Conservation (phyloP, 1,140 invertebrate species). For the Drosophila lowei region DNA sequence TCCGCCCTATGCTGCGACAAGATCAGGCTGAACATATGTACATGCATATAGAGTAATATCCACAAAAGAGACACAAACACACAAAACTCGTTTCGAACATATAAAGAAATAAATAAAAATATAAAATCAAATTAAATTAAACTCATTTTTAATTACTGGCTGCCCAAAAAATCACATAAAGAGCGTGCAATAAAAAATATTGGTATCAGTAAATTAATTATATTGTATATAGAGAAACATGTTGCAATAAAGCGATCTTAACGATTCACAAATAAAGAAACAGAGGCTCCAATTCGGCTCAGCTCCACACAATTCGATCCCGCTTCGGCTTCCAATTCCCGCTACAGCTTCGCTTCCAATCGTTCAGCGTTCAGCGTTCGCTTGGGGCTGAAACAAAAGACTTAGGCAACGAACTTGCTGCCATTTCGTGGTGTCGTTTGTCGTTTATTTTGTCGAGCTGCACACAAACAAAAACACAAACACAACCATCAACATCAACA, state of each 20-base stretch:
- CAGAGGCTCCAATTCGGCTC: conserved; percentile 28
- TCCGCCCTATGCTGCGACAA: conserved; percentile 35
- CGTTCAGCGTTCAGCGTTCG: too few relatives aligned
- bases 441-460: conserved; percentile 20
- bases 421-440: conserved; percentile 53
- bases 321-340: conserved; percentile 23
- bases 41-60: conserved; percentile 58
- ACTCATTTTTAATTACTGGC: conserved; percentile 74
- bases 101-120: conserved; percentile 47
- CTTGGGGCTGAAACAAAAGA: conserved; percentile 59
- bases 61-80: conserved; percentile 55
- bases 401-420: conserved; percentile 80
- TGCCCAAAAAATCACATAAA: conserved; percentile 75
- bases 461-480: conserved; percentile 3
- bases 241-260: conserved; percentile 68
- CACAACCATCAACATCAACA: background rate
- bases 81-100: conserved; percentile 64
- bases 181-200: conserved; percentile 75
- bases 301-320: conserved; percentile 1
- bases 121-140: conserved; percentile 75
- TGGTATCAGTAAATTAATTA: conserved; percentile 77
- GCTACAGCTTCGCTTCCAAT: too few relatives aligned
- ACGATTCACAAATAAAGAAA: conserved; percentile 69
- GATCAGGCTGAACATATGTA: conserved; percentile 20
- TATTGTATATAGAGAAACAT: conserved; percentile 80